A percentile compares a stretch with the other conserved stretches of the same genome.
These are phyloP conservation scores for Lutjanus argentimaculatus DNA, from an alignment of 2,797 vertebrate genomes.

Conservation along the genomic window DNA sequence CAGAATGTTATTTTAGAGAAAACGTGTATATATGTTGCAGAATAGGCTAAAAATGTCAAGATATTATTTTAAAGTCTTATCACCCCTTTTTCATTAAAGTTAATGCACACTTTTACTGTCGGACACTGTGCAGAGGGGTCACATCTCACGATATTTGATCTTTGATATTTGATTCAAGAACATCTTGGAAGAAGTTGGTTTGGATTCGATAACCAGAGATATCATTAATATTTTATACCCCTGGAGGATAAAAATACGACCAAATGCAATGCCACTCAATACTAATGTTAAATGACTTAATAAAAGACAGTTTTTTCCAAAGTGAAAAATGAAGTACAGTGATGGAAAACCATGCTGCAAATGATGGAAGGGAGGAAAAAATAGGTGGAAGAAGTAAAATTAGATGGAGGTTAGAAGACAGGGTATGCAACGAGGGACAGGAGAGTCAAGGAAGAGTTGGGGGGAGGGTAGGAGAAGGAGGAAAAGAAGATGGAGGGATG, in stretches of 20 bases:
- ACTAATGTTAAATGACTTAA: background rate
- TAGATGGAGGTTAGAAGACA: constrained; percentile 3
- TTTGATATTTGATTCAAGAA: background rate
- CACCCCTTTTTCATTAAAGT: background rate
- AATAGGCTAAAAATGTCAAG: too few species aligned
- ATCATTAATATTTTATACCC: background rate
- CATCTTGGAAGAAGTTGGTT: background rate
- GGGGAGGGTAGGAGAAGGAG: constrained; percentile 31
- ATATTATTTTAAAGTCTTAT: too few species aligned
- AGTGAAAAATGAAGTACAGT: background rate
- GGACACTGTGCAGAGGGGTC: background rate
- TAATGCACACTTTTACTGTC: background rate
- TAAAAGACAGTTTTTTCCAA: background rate
- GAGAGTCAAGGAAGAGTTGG: background rate
- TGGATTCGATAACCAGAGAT: background rate
- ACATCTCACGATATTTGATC: background rate
- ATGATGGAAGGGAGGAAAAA: background rate
- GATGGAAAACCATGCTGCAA: background rate
- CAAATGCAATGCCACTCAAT: too few species aligned
- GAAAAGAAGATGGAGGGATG: constrained; percentile 43
- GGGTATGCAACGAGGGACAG: background rate
- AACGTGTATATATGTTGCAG: too few species aligned
- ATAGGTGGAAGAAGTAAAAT: background rate
- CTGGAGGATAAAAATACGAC: background rate
- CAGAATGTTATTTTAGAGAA: too few species aligned